phyloP scores from a whole-genome alignment of 2,113 vertebrate genomes.

The Butorides virescens region DNA sequence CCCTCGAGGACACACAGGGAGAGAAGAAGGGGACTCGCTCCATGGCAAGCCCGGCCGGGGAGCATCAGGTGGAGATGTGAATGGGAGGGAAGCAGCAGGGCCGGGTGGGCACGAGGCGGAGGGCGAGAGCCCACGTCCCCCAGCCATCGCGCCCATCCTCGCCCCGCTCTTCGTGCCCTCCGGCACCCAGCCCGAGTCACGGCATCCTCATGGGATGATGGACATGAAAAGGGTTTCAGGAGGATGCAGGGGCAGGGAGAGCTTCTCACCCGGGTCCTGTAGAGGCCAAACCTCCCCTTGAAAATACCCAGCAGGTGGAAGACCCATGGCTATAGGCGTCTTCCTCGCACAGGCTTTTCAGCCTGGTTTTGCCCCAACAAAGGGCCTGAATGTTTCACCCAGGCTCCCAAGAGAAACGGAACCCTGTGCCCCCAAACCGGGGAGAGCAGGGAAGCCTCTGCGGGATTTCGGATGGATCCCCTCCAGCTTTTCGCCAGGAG shows the following conservation, averaged over 20 bases:
- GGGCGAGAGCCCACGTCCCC: not conserved
- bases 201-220: accelerated
- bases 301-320: not conserved
- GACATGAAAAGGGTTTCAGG: not conserved
- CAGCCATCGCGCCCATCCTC: accelerated
- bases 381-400: not conserved
- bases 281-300: not conserved
- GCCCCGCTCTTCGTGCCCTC: accelerated
- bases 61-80: not conserved
- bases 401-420: not conserved
- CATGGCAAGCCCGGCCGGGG: accelerated
- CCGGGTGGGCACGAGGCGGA: too few species aligned
- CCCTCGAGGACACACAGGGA: not conserved
- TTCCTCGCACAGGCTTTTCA: not conserved
- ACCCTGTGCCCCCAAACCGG: too few species aligned
- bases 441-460: not conserved
- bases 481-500: not conserved
- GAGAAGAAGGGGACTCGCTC: not conserved
- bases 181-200: not conserved
- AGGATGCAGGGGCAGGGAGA: not conserved
- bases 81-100: not conserved
- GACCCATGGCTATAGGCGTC: accelerated
- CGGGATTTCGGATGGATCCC: not conserved
- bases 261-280: accelerated
- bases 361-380: not conserved